Evolutionary conservation across 2,888 invertebrate genomes (phyloP), one percentile per base, ranked within the genome.

Genomic region (Aspidapion aeneum): DNA sequence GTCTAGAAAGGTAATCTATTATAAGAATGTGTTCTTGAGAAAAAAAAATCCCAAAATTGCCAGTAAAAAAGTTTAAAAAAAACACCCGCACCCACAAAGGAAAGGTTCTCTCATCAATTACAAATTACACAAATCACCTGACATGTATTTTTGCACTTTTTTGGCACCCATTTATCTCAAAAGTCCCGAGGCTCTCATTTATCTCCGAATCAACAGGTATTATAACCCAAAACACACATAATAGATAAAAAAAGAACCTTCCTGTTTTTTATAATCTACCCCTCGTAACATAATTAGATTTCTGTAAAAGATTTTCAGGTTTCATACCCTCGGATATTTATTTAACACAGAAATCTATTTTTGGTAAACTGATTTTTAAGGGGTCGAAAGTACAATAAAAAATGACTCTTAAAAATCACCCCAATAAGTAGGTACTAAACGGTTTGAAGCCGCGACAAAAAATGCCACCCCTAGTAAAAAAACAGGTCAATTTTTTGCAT

Each of bases 391-490:
- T 18, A 49, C 54, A 58, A 61, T 58, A 64, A 64, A 63, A 64
- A 64, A 61, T 55, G 64, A 64, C 64, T 64, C 57, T 61, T 35
- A 61, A 58, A 64, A 49, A 51, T 57, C 54, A 49, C 52, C 61
- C 61, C 58, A 61, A 61, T 64, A 64, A 64, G 61, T 56, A 64
- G 64, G 58, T 64, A 58, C 61, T 64, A 64, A 64, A 64, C 51
- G 61, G 35, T 64, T 35, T 35, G 51, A 64, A 22, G 35, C 64
- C 64, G 61, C 64, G 61, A 61, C 60, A 64, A 64, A 64, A 61
- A 61, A 63, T 21, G 18, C 20, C 5, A 7, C 5, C 35, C 35
- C 22, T 22, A 35, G 51, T 57, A 63, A 63, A 63, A 63, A 63
- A 63, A 55, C 63, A 60, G 63, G 63, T 63, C 63, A 70, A 55